Percentiles rank a stretch among this genome's conserved stretches.
Evolutionary conservation across 1,140 invertebrate species (phyloP).

Genomic region (Oreohelix idahoensis): DNA sequence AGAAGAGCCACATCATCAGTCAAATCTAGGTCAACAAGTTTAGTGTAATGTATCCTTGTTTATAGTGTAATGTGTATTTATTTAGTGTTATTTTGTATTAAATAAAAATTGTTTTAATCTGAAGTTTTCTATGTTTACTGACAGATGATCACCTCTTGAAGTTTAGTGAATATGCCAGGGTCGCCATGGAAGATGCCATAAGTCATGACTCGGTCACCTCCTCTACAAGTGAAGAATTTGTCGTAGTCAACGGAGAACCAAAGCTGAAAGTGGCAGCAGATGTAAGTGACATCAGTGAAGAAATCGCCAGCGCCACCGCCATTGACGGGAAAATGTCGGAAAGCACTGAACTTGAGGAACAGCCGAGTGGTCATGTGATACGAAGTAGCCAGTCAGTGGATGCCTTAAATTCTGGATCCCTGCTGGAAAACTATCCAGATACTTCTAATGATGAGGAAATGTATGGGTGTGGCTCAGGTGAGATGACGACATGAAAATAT

Average conservation of each 20-base stretch:
- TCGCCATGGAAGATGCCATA: slow-evolving; percentile 82
- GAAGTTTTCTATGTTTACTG: neutral
- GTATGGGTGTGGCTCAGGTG: neutral
- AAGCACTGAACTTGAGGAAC: neutral
- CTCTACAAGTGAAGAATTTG: slow-evolving; percentile 87
- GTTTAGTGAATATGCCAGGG: neutral
- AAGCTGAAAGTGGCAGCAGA: slow-evolving; percentile 85
- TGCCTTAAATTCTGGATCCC: slow-evolving; percentile 45
- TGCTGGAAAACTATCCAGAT: slow-evolving; percentile 33
- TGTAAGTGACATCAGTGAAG: slow-evolving; percentile 83
- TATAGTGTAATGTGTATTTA: too few species aligned
- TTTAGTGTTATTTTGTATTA: too few species aligned
- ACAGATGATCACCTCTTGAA: too few species aligned
- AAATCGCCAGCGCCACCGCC: slow-evolving; percentile 78
- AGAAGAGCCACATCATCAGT: too few species aligned
- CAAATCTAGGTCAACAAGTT: too few species aligned
- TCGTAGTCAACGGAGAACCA: slow-evolving; percentile 81
- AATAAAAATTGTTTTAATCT: too few species aligned
- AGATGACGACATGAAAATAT: neutral
- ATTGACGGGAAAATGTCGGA: slow-evolving; percentile 44
- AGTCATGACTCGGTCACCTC: slow-evolving; percentile 86
- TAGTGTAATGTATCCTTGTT: too few species aligned
- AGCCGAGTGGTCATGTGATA: slow-evolving; percentile 55
- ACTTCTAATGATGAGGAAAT: slow-evolving; percentile 16
- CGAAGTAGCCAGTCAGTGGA: slow-evolving; percentile 61